These are phyloP conservation scores for Thunnus maccoyii DNA, from an alignment of 2,113 vertebrate species.

Conservation along the genomic window DNA sequence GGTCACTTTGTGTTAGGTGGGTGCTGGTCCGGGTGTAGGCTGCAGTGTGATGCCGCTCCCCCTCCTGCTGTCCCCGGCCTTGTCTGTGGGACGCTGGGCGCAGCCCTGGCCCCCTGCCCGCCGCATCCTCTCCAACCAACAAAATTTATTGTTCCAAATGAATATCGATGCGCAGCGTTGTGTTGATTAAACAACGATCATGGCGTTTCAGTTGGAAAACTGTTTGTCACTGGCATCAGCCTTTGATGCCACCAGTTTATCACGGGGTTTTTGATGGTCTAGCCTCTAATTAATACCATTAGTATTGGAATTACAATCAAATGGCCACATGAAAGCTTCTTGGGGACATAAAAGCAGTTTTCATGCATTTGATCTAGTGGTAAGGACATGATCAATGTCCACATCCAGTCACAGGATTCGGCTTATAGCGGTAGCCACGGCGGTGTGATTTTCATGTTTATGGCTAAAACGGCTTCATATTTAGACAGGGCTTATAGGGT, in stretches of 20 bases:
- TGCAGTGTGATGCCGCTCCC: conserved; percentile 59
- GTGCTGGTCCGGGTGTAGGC: conserved; percentile 45
- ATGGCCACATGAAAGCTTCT: conserved; percentile 72
- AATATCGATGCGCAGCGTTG: conserved; percentile 67
- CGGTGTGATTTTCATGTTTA: conserved; percentile 96
- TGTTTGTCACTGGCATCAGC: conserved; percentile 49
- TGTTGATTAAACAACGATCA: conserved; percentile 74
- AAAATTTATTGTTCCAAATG: conserved; percentile 57
- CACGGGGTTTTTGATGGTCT: conserved; percentile 38
- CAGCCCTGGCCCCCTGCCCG: conserved; percentile 64
- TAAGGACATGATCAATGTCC: conserved; percentile 82
- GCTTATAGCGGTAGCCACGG: conserved; percentile 88
- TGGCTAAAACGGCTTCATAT: conserved; percentile 92
- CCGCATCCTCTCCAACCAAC: conserved; percentile 57
- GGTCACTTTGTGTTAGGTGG: conserved; percentile 42
- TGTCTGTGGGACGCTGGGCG: conserved; percentile 55
- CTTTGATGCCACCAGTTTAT: conserved; percentile 53
- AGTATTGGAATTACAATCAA: conserved; percentile 70
- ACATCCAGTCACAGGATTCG: conserved; percentile 88
- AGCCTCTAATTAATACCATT: conserved; percentile 68
- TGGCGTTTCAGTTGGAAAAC: conserved; percentile 44
- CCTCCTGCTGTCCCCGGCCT: conserved; percentile 68
- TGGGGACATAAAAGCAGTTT: conserved; percentile 72
- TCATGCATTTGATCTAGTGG: conserved; percentile 69
- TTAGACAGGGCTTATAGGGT: conserved; percentile 94